Base-by-base conservation (phyloP, 2,797 vertebrate genomes). In the Phrynocephalus forsythii region DNA sequence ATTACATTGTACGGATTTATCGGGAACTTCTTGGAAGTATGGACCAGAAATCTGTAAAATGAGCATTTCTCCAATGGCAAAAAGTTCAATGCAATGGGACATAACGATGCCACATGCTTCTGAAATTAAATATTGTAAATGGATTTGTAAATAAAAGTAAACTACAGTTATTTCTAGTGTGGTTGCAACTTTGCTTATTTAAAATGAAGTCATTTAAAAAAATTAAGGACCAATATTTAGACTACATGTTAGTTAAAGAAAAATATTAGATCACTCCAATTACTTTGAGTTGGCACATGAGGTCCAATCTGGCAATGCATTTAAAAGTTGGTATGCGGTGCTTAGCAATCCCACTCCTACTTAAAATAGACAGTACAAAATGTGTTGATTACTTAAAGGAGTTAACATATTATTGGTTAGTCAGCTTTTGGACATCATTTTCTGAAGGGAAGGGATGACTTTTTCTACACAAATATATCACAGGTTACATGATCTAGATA, bases 391-490 rank as follows among this genome's bases (percentile, higher is more conserved):
- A 69, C 10, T 77, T 89, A 75, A 89, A 82, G 80, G 87, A 87
- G 38, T 69, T 75, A 0, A 83, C 87, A 91, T 89, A 88, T 92
- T 86, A 84, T 88, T 86, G 90, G 38, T 82, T 92, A 76, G 82
- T 48, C 92, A 94, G 91, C 90, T 95, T 90, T 90, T 86, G 8
- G 44, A 68, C 86, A 88, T 0, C 60, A 15, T 85, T 86, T 89
- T 73, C 28, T n/a, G 50, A 18, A 69, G 24, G 56, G n/a, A 87
- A 3, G 2, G 13, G 4, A 60, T 73, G 82, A 0, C 6, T 16
- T 13, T 56, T 83, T 81, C 89, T 86, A 88, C 16, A 81, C 67
- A 72, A 89, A 85, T 0, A 0, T 2, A 85, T 28, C 0, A 0
- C 44, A 89, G 69, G 69, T 22, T 0, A 85, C 80, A 66, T 30